Evolutionary conservation across 2,113 vertebrate genomes (phyloP), one percentile per base, ranked within the genome.

Genomic region (Oreocharis arfaki): DNA sequence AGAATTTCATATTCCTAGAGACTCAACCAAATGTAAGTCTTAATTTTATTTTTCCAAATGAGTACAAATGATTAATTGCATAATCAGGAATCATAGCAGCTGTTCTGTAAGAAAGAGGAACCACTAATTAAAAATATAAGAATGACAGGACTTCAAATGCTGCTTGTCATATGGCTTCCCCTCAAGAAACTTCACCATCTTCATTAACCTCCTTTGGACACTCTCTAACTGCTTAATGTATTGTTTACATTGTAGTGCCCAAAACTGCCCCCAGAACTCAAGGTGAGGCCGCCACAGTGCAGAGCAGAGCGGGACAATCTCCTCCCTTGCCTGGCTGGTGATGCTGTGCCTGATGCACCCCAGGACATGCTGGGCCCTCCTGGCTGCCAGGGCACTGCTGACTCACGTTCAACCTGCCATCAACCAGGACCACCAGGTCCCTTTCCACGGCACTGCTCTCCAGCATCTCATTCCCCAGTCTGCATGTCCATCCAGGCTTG

Each of bases 251-350:
- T 59, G 13, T 7, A 16, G 17, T 3, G 5, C 11, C 32, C 53
- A 50, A 22, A 32, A 10, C 26, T 50, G 37, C 14, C 1, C 32
- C 1, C 17, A 42, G 1, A 0, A 42, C 37, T 50, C 0, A 0
- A 75, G 35, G 9, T 49, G 30, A 57, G 19, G 42, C 16, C 0
- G 0, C 16, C 23, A 4, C 50, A 41, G 24, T 0, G 5, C 28
- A 56, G 35, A 56, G 60, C 20, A 75, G 30, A 75, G 10, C 1
- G 1, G 35, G 42, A 49, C 60, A 85, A 85, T 56, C n/a, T 19
- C 15, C 30, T 56, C 60, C 35, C 30, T 30, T 41, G 42, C 35
- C 16, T 1, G 0, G 16, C 35, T 56, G 46, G 28, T 0, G 1
- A 47, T 65, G n/a, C 30, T 75, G 35, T n/a, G 2, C 20, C 30